Evolutionary conservation across 2,888 invertebrate genomes (phyloP), one percentile per base, ranked within the genome.

Genomic region (Dryocosmus kuriphilus): DNA sequence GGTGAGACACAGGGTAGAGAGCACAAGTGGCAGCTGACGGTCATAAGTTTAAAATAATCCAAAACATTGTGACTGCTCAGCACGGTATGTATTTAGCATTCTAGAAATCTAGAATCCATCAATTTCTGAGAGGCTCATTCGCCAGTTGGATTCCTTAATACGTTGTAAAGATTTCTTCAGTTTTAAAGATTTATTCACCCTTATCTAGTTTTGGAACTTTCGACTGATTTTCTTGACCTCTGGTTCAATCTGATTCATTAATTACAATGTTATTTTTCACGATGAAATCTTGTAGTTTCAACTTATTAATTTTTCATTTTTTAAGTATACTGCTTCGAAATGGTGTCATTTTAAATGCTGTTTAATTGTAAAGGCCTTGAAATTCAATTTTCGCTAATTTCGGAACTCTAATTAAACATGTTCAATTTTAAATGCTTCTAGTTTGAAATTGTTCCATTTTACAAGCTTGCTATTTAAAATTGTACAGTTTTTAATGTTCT

Each of bases 1-100:
- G 91, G 91, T 91, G 91, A 91, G 91, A 91, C 87, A 89, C 91
- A 89, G 87, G 89, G 89, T 90, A 90, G 89, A 90, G 89, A 89
- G 86, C n/a, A 87, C 88, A 89, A 88, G 84, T 86, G 84, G 80
- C 87, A 86, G 88, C 90, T 90, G 88, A 85, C 85, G 86, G 86
- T 89, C 86, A 88, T 89, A 86, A 41, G 14, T 41, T 83, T 78
- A 82, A 86, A 81, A 88, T 88, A 35, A 35, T 1, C 9, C 5
- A 9, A 14, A 22, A 57, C 14, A 57, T 57, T 57, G 22, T 87
- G 85, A 87, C 86, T 86, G 86, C 76, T 88, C 88, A 85, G 89
- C 87, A 88, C 85, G 90, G 91, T 91, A 90, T 89, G 90, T 89
- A 90, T 90, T 89, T 57, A 14, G 57, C 24, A 27, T 57, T 57